A percentile compares a stretch with the other conserved stretches of the same genome.
phyloP scores from a whole-genome alignment of 2,888 invertebrate species.

The Xestia rhomboidea region DNA sequence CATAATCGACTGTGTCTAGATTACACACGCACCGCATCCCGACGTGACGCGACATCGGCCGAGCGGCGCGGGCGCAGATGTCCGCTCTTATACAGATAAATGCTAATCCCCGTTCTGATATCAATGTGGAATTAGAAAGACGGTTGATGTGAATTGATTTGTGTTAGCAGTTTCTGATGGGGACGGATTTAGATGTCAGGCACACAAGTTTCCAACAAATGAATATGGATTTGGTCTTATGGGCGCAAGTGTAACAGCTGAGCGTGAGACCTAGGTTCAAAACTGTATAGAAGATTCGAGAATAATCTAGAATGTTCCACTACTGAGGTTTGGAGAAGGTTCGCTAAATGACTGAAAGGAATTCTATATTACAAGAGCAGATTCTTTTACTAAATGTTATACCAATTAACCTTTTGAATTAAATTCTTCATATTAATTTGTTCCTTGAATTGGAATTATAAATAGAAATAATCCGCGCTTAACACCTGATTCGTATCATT shows the following conservation, averaged over 20 bases:
- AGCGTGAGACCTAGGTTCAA: not conserved
- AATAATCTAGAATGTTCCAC: too few relatives aligned
- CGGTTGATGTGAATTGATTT: constrained; percentile 40
- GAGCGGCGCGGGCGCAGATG: constrained; percentile 57
- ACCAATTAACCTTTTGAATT: constrained; percentile 27
- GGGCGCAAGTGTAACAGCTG: not conserved
- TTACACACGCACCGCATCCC: constrained; percentile 78
- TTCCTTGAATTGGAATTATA: constrained; percentile 19
- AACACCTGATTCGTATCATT: constrained; percentile 1
- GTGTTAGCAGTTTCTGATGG: constrained; percentile 4
- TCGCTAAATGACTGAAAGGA: not conserved
- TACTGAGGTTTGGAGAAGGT: too few relatives aligned
- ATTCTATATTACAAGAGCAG: not conserved
- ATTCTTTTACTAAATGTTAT: not conserved
- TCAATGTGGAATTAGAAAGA: constrained; percentile 51
- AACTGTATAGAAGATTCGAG: too few relatives aligned
- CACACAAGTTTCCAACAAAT: not conserved
- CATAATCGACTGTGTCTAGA: constrained; percentile 72
- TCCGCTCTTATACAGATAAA: constrained; percentile 60
- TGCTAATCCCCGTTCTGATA: constrained; percentile 54
- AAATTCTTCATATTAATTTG: too few relatives aligned
- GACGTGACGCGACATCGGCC: constrained; percentile 76
- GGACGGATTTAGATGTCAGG: not conserved
- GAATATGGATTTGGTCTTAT: not conserved
- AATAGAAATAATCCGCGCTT: not conserved